Conservation (phyloP, 2,888 invertebrate species). For the Oscheius sp. region DNA sequence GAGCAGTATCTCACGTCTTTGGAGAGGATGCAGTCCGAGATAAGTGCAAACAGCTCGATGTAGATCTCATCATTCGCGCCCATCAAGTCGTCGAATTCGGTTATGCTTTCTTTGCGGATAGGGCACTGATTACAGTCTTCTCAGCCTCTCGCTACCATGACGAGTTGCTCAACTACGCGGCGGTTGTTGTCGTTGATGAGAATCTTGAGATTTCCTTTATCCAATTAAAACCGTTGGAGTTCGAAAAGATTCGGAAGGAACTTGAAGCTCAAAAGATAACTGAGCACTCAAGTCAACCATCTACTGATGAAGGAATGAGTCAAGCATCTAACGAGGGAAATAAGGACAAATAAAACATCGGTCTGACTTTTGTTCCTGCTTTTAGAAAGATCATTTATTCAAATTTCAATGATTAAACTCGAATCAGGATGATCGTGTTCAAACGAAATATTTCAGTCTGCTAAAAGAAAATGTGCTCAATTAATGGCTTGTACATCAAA, state of each 20-base stretch:
- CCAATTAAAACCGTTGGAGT: conserved; percentile 58
- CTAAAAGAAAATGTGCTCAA: too few relatives aligned
- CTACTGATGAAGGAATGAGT: too few relatives aligned
- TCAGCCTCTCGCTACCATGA: conserved; percentile 58
- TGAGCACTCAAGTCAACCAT: too few relatives aligned
- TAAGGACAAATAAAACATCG: too few relatives aligned
- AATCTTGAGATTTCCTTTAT: conserved; percentile 50
- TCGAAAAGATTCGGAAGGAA: conserved; percentile 30
- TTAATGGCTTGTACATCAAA: too few relatives aligned
- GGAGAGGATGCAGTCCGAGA: conserved; percentile 49
- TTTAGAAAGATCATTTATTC: too few relatives aligned
- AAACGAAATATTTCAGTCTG: too few relatives aligned
- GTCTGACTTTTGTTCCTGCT: too few relatives aligned
- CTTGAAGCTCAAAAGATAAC: too few relatives aligned
- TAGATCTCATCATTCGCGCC: conserved; percentile 46
- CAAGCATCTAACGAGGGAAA: too few relatives aligned
- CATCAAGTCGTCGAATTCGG: conserved; percentile 52
- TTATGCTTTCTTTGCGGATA: conserved; percentile 44
- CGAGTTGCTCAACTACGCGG: conserved; percentile 56
- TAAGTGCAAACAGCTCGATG: conserved; percentile 42
- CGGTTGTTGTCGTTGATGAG: conserved; percentile 46
- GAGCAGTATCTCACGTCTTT: conserved; percentile 54
- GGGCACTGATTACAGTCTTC: conserved; percentile 56
- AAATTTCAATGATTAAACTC: too few relatives aligned
- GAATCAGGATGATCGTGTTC: too few relatives aligned